A percentile compares a stretch with the other conserved stretches of the same genome.
Evolutionary conservation across 1,140 invertebrate genomes (phyloP).

Genomic region (Brachionus sp.): DNA sequence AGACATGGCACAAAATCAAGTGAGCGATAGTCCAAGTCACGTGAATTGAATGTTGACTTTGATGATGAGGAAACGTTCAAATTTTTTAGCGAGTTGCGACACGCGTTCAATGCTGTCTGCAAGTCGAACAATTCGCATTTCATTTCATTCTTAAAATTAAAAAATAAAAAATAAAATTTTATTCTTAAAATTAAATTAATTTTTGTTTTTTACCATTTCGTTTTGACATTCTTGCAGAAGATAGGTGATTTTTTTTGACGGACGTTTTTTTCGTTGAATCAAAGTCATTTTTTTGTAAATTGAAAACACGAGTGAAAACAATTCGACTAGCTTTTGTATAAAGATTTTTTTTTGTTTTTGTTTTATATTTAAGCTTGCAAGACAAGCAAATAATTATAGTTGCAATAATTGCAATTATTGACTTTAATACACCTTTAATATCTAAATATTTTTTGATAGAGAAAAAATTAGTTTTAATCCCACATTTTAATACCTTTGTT

Average conservation of each 20-base stretch:
- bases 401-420: slow-evolving; percentile 33
- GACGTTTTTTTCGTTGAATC: slow-evolving; percentile 24
- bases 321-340: neutral
- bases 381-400: slow-evolving; percentile 10
- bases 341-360: neutral
- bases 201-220: slow-evolving; percentile 6
- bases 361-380: neutral
- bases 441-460: slow-evolving; percentile 16
- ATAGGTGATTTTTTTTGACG: slow-evolving; percentile 29
- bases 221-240: slow-evolving; percentile 2
- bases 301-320: neutral
- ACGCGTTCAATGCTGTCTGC: slow-evolving; percentile 23
- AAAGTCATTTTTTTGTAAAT: slow-evolving; percentile 10
- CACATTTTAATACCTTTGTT: neutral
- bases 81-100: slow-evolving; percentile 11
- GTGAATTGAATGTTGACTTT: neutral
- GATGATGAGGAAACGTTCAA: neutral
- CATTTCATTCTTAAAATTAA: slow-evolving; percentile 16
- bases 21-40: neutral
- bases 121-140: slow-evolving; percentile 30
- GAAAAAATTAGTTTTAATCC: neutral
- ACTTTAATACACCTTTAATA: slow-evolving; percentile 38
- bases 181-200: neutral
- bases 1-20: slow-evolving; percentile 3
- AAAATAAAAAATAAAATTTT: neutral